These are phyloP conservation scores for Melolontha melolontha DNA, from an alignment of 2,888 invertebrate species.

Conservation along the genomic window DNA sequence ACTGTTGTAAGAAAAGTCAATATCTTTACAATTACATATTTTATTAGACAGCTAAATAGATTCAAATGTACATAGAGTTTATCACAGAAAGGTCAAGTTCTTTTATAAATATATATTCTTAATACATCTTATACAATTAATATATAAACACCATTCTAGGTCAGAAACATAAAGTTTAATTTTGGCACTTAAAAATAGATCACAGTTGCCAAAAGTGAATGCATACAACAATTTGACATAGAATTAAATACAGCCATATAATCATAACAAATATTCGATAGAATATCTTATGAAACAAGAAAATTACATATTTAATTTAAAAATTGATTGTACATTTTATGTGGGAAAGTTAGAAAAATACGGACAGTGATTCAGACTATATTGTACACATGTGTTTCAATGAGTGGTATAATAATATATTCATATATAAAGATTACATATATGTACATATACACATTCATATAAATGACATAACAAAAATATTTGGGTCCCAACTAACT, in stretches of 20 bases:
- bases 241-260: constrained; percentile 6
- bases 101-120: constrained; percentile 34
- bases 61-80: constrained; percentile 42
- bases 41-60: constrained; percentile 41
- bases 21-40: background rate
- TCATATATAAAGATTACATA: constrained; percentile 34
- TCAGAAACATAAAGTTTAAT: constrained; percentile 51
- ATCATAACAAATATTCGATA: constrained; percentile 39
- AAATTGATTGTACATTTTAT: constrained; percentile 35
- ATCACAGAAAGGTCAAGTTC: constrained; percentile 43
- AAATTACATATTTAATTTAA: constrained; percentile 20
- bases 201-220: constrained; percentile 52
- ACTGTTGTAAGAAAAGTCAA: no score
- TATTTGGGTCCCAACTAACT: constrained; percentile 31
- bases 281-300: constrained; percentile 15
- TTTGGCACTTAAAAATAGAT: constrained; percentile 57
- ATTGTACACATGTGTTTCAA: constrained; percentile 36
- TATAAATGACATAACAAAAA: constrained; percentile 35
- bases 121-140: constrained; percentile 30
- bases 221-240: background rate
- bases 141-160: constrained; percentile 49
- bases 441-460: constrained; percentile 22
- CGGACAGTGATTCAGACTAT: constrained; percentile 30
- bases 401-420: constrained; percentile 22
- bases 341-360: constrained; percentile 32